phyloP scores from a whole-genome alignment of 2,797 vertebrate species.

The Taenioides sp. region DNA sequence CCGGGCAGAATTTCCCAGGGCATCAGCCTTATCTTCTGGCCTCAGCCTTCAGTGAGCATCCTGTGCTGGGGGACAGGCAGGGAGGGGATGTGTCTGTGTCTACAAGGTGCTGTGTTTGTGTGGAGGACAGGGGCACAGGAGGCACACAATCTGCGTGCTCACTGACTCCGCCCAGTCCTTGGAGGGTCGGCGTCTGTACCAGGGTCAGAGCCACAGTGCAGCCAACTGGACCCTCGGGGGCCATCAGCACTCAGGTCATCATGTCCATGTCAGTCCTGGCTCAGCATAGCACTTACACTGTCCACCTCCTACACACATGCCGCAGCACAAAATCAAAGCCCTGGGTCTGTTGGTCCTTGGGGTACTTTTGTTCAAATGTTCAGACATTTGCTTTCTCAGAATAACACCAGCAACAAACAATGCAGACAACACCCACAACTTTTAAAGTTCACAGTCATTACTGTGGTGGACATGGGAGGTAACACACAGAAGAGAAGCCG shows the following conservation, averaged over 20 bases:
- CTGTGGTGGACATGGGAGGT: conserved; percentile 55
- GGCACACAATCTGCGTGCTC: conserved; percentile 54
- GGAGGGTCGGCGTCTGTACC: conserved; percentile 41
- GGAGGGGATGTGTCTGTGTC: conserved; percentile 63
- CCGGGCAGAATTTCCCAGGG: conserved; percentile 83
- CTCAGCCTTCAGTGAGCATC: conserved; percentile 81
- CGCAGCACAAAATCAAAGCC: conserved; percentile 83
- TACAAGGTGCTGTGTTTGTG: conserved; percentile 56
- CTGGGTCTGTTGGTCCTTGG: conserved; percentile 80
- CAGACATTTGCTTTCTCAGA: conserved; percentile 83
- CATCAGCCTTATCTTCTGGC: conserved; percentile 79
- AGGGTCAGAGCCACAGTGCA: conserved; percentile 72
- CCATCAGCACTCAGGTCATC: conserved; percentile 74
- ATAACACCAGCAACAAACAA: conserved; percentile 73
- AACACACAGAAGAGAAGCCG: conserved; percentile 52
- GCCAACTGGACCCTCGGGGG: conserved; percentile 73
- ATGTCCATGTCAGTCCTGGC: conserved; percentile 73
- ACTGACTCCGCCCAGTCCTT: conserved; percentile 59
- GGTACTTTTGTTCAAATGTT: conserved; percentile 83
- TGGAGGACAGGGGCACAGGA: conserved; percentile 61
- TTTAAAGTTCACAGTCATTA: conserved; percentile 71
- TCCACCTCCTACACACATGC: conserved; percentile 60
- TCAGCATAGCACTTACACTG: conserved; percentile 64
- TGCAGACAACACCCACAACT: conserved; percentile 77
- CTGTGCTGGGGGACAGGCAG: conserved; percentile 75